Evolutionary conservation across 2,888 invertebrate species (phyloP).

Genomic region (Amphimallon solstitiale): DNA sequence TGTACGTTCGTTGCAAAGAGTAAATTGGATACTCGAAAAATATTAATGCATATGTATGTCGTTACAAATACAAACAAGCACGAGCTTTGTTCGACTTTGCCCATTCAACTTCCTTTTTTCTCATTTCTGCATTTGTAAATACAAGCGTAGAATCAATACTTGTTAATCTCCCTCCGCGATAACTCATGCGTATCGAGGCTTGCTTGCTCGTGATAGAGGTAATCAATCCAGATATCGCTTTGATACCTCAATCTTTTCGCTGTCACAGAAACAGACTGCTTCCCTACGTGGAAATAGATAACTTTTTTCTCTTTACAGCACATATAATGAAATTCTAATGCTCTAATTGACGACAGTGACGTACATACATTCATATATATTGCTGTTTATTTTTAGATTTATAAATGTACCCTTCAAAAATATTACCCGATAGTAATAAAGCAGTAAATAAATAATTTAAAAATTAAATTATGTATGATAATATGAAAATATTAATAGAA

Average conservation of each 20-base stretch:
- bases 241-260: conserved; percentile 25
- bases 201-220: not conserved
- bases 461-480: too few relatives aligned
- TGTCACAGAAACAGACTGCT: conserved; percentile 17
- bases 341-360: not conserved
- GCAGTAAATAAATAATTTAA: too few relatives aligned
- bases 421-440: too few relatives aligned
- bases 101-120: not conserved
- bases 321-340: not conserved
- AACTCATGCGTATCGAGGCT: conserved; percentile 8
- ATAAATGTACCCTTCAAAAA: too few relatives aligned
- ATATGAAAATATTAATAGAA: too few relatives aligned
- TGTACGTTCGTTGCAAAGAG: too few relatives aligned
- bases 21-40: too few relatives aligned
- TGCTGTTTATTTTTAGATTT: too few relatives aligned
- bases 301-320: conserved; percentile 9
- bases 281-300: conserved; percentile 5
- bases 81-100: not conserved
- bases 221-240: conserved; percentile 15
- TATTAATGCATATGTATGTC: too few relatives aligned
- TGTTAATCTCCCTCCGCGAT: not conserved
- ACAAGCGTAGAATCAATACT: conserved; percentile 14
- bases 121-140: conserved; percentile 7
- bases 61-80: too few relatives aligned
- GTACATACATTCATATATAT: too few relatives aligned